Percentiles rank a stretch among this genome's conserved stretches.
These are phyloP conservation scores for Geodia barretti DNA, from an alignment of 37 sponge, comb jelly and placozoan genomes.

Conservation along the genomic window DNA sequence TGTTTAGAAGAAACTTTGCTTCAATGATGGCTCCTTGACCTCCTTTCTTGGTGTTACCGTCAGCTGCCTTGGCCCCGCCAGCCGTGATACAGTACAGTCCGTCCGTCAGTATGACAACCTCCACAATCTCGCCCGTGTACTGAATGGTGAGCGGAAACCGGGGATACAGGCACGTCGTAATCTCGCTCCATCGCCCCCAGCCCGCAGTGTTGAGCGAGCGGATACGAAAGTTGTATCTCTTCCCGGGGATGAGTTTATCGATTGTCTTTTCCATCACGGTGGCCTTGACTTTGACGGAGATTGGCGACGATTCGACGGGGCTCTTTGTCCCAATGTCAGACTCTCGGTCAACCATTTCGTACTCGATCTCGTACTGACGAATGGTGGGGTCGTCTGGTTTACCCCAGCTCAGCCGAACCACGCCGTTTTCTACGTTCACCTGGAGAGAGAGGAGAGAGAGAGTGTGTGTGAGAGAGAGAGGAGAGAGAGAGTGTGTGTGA, in stretches of 20 bases:
- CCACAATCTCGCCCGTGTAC: slow-evolving; percentile 64
- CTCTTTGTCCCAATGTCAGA: slow-evolving; percentile 3
- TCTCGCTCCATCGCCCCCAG: slow-evolving; percentile 67
- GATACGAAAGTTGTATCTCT: slow-evolving; percentile 60
- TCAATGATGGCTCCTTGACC: slow-evolving; percentile 72
- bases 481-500: too few species aligned
- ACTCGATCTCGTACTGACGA: slow-evolving; percentile 45
- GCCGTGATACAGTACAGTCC: slow-evolving; percentile 59
- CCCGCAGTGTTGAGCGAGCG: slow-evolving; percentile 63
- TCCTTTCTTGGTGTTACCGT: slow-evolving; percentile 58
- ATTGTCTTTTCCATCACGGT: slow-evolving; percentile 13
- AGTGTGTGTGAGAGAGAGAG: too few species aligned
- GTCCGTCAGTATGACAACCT: slow-evolving; percentile 31
- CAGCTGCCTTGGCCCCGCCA: slow-evolving; percentile 72
- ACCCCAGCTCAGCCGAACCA: slow-evolving; percentile 49
- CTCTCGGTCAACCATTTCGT: slow-evolving; percentile 23
- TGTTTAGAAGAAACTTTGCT: slow-evolving; percentile 63
- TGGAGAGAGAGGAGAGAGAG: too few species aligned
- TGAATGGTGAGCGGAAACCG: slow-evolving; percentile 59
- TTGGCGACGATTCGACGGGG: neutral
- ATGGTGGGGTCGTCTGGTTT: neutral
- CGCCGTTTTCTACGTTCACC: slow-evolving; percentile 17
- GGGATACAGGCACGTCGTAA: slow-evolving; percentile 24
- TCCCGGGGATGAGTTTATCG: slow-evolving; percentile 45
- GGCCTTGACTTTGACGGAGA: slow-evolving; percentile 1